Evolutionary conservation across 2,888 invertebrate species (phyloP).

Genomic region (Drosophila lutescens): DNA sequence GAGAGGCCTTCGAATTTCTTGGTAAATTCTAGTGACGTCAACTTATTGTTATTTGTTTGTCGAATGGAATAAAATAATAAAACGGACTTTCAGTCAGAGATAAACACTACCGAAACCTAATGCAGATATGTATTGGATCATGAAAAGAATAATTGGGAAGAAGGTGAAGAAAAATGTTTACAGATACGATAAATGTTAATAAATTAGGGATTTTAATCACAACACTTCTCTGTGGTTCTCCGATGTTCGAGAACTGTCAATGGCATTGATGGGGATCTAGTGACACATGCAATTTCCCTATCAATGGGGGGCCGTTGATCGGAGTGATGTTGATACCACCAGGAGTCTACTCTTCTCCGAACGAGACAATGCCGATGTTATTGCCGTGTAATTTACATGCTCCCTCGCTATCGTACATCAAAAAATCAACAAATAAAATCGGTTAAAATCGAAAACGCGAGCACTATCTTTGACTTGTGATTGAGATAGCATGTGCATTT

Average conservation of each 20-base stretch:
- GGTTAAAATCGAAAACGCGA: neutral
- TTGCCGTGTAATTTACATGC: constrained; percentile 76
- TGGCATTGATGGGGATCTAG: constrained; percentile 21
- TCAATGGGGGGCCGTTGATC: constrained; percentile 40
- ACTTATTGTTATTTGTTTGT: neutral
- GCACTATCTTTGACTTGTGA: constrained; percentile 37
- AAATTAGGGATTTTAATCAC: neutral
- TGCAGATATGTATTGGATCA: too few species aligned
- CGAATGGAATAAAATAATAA: neutral
- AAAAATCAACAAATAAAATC: constrained; percentile 24
- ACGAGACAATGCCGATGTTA: constrained; percentile 50
- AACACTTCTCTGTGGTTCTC: neutral
- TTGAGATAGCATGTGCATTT: constrained; percentile 64
- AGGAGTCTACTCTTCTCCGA: constrained; percentile 23
- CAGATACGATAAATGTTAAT: neutral
- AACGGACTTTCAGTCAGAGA: too few species aligned
- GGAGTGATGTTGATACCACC: constrained; percentile 5
- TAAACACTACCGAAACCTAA: too few species aligned
- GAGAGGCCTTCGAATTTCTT: neutral
- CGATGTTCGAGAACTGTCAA: constrained; percentile 37
- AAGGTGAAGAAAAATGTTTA: neutral
- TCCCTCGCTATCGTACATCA: constrained; percentile 57
- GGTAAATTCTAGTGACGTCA: neutral
- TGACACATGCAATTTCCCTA: constrained; percentile 50
- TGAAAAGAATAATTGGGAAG: neutral